Percentiles rank a stretch among this genome's conserved stretches.
Conservation (phyloP, 2,888 invertebrate genomes). For the Amitus sp. region DNA sequence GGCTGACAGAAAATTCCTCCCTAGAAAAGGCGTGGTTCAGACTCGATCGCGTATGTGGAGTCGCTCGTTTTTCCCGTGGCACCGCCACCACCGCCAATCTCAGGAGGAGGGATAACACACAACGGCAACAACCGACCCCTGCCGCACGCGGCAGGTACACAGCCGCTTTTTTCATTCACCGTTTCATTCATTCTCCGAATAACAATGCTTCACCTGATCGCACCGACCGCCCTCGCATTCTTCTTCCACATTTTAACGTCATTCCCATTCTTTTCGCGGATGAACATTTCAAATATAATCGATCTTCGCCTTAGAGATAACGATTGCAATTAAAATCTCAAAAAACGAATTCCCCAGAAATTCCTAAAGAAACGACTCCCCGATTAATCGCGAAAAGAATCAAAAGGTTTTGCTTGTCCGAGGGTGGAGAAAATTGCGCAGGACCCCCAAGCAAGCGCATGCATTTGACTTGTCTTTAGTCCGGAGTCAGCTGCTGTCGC, state of each 20-base stretch:
- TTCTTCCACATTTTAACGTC: slow-evolving; percentile 51
- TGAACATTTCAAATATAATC: neutral
- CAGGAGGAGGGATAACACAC: no score
- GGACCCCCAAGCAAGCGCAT: slow-evolving; percentile 32
- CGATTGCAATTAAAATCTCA: no score
- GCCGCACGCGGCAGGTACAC: slow-evolving; percentile 49
- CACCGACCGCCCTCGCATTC: slow-evolving; percentile 57
- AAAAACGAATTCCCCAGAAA: no score
- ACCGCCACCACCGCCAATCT: slow-evolving; percentile 11
- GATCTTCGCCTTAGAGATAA: neutral
- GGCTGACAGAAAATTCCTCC: neutral
- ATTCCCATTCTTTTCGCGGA: neutral
- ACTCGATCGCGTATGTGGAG: slow-evolving; percentile 4
- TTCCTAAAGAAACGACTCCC: no score
- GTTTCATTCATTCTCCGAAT: slow-evolving; percentile 48
- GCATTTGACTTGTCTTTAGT: slow-evolving; percentile 55
- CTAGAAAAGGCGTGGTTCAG: slow-evolving; percentile 18
- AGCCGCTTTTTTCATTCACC: slow-evolving; percentile 47
- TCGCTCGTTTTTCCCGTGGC: slow-evolving; percentile 12
- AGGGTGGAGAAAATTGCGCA: slow-evolving; percentile 45
- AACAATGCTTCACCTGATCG: slow-evolving; percentile 61
- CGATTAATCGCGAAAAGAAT: neutral
- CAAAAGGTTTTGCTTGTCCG: neutral
- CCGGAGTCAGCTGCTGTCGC: slow-evolving; percentile 54
- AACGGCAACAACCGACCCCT: slow-evolving; percentile 27